Conservation (phyloP, 1,140 invertebrate species). For the Papilio xuthus region DNA sequence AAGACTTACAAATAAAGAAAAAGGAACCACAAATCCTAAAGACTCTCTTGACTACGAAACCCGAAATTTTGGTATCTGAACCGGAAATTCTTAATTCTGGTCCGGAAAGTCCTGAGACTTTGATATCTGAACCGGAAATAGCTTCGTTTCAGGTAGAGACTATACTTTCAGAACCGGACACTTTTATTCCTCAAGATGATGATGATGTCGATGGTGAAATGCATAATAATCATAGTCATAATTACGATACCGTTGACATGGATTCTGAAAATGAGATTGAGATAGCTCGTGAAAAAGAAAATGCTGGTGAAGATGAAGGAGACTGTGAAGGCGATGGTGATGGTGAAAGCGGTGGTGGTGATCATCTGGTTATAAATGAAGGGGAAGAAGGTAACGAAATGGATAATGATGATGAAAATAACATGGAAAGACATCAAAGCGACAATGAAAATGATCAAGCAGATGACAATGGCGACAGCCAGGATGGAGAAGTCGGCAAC, state of each 20-base stretch:
- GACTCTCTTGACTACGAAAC: conserved; percentile 73
- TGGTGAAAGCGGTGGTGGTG: conserved; percentile 20
- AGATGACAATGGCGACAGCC: conserved; percentile 51
- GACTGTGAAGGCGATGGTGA: conserved; percentile 42
- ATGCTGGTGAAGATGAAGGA: conserved; percentile 44
- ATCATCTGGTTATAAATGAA: conserved; percentile 50
- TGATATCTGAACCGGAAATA: conserved; percentile 79
- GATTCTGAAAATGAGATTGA: conserved; percentile 77
- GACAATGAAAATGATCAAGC: conserved; percentile 60
- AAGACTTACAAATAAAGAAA: conserved; percentile 78
- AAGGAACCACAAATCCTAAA: conserved; percentile 80
- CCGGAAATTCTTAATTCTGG: conserved; percentile 77
- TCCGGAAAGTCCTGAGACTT: conserved; percentile 77
- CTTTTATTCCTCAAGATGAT: conserved; percentile 60
- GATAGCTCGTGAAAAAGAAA: conserved; percentile 66
- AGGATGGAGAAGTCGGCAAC: conserved; percentile 51
- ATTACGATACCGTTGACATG: conserved; percentile 76
- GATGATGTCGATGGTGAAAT: conserved; percentile 60
- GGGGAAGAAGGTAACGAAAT: conserved; percentile 36
- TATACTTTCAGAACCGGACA: conserved; percentile 76
- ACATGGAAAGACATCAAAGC: conserved; percentile 53
- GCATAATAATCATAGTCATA: conserved; percentile 63
- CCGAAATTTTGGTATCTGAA: conserved; percentile 74
- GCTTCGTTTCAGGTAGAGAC: conserved; percentile 79
- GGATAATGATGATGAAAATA: conserved; percentile 55